phyloP scores from a whole-genome alignment of 1,140 invertebrate species.

The Anastatus disparis region DNA sequence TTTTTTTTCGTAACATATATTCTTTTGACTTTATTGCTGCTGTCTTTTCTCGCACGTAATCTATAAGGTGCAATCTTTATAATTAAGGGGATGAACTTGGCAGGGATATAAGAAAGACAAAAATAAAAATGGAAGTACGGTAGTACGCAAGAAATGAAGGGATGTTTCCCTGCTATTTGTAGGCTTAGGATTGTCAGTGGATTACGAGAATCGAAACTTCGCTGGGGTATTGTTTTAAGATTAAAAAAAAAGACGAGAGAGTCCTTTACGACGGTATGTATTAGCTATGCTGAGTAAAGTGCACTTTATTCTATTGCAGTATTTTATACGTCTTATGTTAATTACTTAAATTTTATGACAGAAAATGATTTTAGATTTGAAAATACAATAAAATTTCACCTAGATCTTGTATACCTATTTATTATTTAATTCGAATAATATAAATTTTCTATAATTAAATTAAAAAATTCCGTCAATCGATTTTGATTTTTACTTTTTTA shows the following conservation, averaged over 20 bases:
- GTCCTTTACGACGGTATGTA: too few relatives aligned
- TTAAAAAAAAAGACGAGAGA: conserved; percentile 1
- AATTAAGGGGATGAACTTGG: conserved; percentile 13
- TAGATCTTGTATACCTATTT: too few relatives aligned
- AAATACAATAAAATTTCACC: too few relatives aligned
- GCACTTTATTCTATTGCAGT: too few relatives aligned
- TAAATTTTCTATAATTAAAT: too few relatives aligned
- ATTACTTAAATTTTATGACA: too few relatives aligned
- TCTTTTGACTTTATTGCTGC: conserved; percentile 1
- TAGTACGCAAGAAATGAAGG: neutral
- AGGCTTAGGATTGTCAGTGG: conserved; percentile 12
- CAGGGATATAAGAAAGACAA: conserved; percentile 21
- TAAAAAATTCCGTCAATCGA: too few relatives aligned
- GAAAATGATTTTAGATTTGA: too few relatives aligned
- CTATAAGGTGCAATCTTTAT: conserved; percentile 18
- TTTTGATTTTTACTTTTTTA: too few relatives aligned
- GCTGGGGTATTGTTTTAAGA: conserved; percentile 5
- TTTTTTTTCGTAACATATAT: neutral
- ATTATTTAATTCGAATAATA: too few relatives aligned
- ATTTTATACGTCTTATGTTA: too few relatives aligned
- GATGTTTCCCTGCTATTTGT: conserved; percentile 31
- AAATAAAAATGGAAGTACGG: conserved; percentile 15
- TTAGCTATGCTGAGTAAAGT: too few relatives aligned
- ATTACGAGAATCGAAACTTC: conserved; percentile 20
- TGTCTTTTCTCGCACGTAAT: conserved; percentile 8